Base-by-base conservation (phyloP, 37 sponge, comb jelly and placozoan species). In the Cliona cf. orientalis region DNA sequence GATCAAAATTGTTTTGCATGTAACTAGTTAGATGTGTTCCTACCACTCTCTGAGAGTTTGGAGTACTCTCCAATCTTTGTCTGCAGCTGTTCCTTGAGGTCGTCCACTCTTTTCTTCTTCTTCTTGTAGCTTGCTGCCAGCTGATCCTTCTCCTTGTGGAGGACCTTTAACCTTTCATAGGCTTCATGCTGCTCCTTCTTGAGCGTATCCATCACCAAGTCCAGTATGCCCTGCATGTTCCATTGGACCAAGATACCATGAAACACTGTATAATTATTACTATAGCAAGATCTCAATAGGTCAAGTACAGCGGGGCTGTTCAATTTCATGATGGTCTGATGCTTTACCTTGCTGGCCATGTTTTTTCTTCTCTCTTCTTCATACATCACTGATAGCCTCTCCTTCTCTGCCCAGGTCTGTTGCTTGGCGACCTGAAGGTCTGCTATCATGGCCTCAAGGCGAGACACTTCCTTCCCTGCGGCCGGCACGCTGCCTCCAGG, bases 291-390 rank as follows among this genome's bases (percentile, higher is more conserved):
- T n/a, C n/a, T n/a, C n/a, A n/a, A n/a, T n/a, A n/a, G n/a, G n/a
- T n/a, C n/a, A n/a, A n/a, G n/a, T n/a, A n/a, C n/a, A n/a, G n/a
- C n/a, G n/a, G n/a, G n/a, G n/a, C n/a, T n/a, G n/a, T n/a, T n/a
- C n/a, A n/a, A n/a, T n/a, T n/a, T n/a, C n/a, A 62, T 62, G 31
- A 25, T 62, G 7, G 11, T 26, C 6, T 28, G 6, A 7, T 62
- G 6, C 11, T 62, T 14, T 68, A 68, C 69, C 69, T 68, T 68
- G 23, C 36, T 68, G 7, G 69, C 69, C 41, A 68, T 9, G 40
- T 68, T 68, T 9, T 68, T 68, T 68, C 23, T 68, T 38, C 69
- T 68, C 69, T 68, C 69, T 37, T 68, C 69, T 36, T 68, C 40
- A 34, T 68, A 68, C 69, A 68, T 68, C 23, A 9, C 41, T 31